These are phyloP conservation scores for Saccopteryx leptura DNA, from an alignment of 2,113 vertebrate genomes.

Conservation along the genomic window DNA sequence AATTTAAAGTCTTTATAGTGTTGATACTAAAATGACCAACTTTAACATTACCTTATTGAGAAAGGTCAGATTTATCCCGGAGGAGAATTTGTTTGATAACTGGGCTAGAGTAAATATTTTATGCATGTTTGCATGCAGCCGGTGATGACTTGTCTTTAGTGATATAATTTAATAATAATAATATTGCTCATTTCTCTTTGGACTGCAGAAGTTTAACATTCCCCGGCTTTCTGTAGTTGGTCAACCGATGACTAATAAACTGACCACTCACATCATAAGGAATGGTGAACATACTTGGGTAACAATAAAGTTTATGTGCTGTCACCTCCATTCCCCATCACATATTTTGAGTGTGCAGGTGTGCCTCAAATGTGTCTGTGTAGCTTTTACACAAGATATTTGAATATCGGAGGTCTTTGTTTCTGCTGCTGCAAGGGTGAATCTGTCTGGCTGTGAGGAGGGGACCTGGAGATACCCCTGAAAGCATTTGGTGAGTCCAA, in stretches of 20 bases:
- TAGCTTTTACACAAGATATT: background rate
- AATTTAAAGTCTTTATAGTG: background rate
- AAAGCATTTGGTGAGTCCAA: background rate
- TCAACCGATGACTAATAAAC: background rate
- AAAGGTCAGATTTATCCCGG: conserved; percentile 4
- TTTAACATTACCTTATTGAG: background rate
- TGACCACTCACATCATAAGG: background rate
- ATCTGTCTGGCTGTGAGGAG: background rate
- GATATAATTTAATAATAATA: background rate
- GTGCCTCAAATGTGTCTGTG: background rate
- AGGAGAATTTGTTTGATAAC: background rate
- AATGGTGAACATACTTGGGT: background rate
- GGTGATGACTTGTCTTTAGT: background rate
- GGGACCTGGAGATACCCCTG: background rate
- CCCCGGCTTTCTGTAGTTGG: background rate
- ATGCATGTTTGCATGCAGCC: background rate
- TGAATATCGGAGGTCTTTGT: background rate
- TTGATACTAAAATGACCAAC: background rate
- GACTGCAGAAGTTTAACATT: background rate
- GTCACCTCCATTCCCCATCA: background rate
- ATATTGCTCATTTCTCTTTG: background rate
- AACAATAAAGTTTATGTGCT: background rate
- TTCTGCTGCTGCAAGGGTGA: background rate
- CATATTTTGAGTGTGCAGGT: background rate
- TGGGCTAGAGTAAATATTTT: background rate